Evolutionary conservation across 2,797 vertebrate species (phyloP).

Genomic region (Ptychobarbus kaznakovi): DNA sequence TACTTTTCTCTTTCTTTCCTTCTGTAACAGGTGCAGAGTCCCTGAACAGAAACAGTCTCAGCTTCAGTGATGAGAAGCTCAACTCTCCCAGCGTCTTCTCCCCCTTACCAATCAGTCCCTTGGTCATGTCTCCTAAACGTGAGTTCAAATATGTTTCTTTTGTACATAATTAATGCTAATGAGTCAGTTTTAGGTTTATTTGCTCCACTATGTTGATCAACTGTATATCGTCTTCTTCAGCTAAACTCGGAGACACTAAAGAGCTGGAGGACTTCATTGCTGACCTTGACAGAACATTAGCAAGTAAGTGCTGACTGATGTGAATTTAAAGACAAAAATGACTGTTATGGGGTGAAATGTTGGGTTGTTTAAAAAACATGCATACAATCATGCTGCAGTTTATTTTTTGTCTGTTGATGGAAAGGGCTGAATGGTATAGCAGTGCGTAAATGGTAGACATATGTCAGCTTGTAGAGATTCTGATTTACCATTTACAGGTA

Average conservation of each 20-base stretch:
- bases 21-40: slow-evolving; percentile 87
- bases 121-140: slow-evolving; percentile 87
- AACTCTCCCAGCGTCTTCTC: slow-evolving; percentile 85
- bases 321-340: not conserved
- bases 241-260: slow-evolving; percentile 97
- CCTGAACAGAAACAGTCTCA: slow-evolving; percentile 91
- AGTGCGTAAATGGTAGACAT: not conserved
- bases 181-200: not conserved
- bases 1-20: not conserved
- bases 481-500: not conserved
- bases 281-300: slow-evolving; percentile 93
- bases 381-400: no score
- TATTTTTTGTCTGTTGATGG: not conserved
- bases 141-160: slow-evolving; percentile 40
- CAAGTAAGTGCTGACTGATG: slow-evolving; percentile 82
- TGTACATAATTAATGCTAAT: not conserved
- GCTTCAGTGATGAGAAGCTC: slow-evolving; percentile 93
- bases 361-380: not conserved
- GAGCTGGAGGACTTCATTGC: slow-evolving; percentile 98
- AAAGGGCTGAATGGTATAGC: not conserved
- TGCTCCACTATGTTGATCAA: not conserved
- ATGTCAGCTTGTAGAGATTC: not conserved
- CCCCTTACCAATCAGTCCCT: slow-evolving; percentile 75
- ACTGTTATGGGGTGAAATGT: no score
- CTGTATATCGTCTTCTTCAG: slow-evolving; percentile 70